Evolutionary conservation across 1,140 invertebrate species (phyloP).

Genomic region (Sitophilus oryzae): DNA sequence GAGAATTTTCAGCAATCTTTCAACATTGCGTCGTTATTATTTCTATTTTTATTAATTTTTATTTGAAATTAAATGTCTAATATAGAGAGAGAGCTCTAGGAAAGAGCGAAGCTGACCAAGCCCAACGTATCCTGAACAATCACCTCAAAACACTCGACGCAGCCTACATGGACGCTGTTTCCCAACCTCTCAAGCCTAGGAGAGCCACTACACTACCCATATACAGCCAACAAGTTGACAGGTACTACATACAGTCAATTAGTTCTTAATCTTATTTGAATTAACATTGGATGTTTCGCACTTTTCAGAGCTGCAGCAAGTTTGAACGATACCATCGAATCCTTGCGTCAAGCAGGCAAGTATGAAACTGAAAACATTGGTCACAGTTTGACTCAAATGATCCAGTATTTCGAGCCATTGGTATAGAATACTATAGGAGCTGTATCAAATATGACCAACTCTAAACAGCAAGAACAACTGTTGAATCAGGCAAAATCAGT

Average conservation of each 20-base stretch:
- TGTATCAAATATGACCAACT: constrained; percentile 85
- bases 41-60: constrained; percentile 2
- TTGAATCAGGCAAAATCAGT: constrained; percentile 93
- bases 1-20: too few relatives aligned
- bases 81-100: constrained; percentile 75
- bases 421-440: constrained; percentile 76
- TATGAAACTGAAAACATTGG: constrained; percentile 90
- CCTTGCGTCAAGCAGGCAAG: constrained; percentile 74
- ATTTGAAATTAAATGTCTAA: too few relatives aligned
- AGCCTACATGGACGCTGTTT: constrained; percentile 78
- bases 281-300: too few relatives aligned
- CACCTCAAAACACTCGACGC: constrained; percentile 80
- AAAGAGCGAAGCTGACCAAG: constrained; percentile 85
- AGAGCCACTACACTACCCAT: constrained; percentile 74
- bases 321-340: constrained; percentile 73
- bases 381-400: constrained; percentile 77
- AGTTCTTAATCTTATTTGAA: too few relatives aligned
- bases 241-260: too few relatives aligned
- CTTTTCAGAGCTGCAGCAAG: constrained; percentile 58
- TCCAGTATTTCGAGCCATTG: constrained; percentile 78
- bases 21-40: too few relatives aligned
- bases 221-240: constrained; percentile 40
- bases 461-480: constrained; percentile 80
- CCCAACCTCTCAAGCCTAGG: constrained; percentile 67
- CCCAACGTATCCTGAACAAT: constrained; percentile 70